Conservation (phyloP, 2,797 vertebrate genomes). For the Platyrinchus mystaceus region DNA sequence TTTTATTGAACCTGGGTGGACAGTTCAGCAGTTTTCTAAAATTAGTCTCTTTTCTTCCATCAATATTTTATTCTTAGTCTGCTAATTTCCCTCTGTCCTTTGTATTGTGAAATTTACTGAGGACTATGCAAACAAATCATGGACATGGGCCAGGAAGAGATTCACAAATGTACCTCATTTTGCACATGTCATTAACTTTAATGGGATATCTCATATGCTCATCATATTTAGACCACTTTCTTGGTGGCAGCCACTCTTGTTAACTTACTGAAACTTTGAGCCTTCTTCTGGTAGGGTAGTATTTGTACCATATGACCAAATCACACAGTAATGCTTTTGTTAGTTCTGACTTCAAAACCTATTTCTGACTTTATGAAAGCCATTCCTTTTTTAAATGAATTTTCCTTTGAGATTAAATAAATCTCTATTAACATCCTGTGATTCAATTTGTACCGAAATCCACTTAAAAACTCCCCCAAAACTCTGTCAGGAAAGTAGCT, state of each 20-base stretch:
- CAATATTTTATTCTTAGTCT: neutral
- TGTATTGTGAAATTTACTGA: neutral
- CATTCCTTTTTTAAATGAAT: neutral
- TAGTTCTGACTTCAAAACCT: neutral
- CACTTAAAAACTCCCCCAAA: neutral
- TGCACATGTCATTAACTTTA: neutral
- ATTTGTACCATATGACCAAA: neutral
- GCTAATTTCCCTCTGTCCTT: neutral
- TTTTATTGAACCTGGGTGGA: neutral
- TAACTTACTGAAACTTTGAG: neutral
- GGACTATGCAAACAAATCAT: neutral
- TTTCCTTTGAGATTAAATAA: neutral
- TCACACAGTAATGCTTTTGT: neutral
- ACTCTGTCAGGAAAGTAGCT: neutral
- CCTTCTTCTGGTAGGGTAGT: neutral
- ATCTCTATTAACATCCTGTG: neutral
- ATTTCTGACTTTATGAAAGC: neutral
- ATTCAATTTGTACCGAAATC: neutral
- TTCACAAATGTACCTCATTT: neutral
- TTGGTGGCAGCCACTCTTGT: neutral
- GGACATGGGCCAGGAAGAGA: accelerated
- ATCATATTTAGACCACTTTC: neutral
- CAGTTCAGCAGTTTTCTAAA: neutral
- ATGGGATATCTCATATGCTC: neutral
- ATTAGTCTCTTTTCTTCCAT: neutral